A percentile compares a stretch with the other conserved stretches of the same genome.
phyloP scores from a whole-genome alignment of 2,113 vertebrate species.

The Pelecanoides urinatrix region DNA sequence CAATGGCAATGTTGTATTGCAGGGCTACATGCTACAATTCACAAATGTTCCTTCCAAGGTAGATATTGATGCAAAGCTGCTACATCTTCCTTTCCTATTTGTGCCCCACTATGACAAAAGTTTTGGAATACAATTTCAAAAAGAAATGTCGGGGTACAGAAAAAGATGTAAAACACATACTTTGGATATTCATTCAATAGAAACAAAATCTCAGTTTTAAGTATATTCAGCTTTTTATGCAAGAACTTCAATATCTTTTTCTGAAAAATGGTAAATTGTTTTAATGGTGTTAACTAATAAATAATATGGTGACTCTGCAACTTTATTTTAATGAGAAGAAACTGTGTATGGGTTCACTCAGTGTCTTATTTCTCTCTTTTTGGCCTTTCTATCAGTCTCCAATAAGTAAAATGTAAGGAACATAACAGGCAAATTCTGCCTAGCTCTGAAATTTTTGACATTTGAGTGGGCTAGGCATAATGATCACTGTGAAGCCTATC shows the following conservation, averaged over 20 bases:
- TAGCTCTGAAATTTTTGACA: slow-evolving; percentile 15
- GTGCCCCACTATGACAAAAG: background rate
- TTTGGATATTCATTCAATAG: background rate
- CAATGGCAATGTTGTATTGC: background rate
- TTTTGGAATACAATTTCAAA: background rate
- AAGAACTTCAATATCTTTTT: background rate
- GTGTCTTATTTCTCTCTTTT: background rate
- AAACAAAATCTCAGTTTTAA: background rate
- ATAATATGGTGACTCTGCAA: background rate
- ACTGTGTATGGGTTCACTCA: background rate
- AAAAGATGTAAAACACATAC: background rate
- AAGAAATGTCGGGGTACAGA: background rate
- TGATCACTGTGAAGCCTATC: background rate
- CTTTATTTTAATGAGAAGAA: background rate
- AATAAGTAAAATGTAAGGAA: background rate
- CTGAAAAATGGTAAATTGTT: background rate
- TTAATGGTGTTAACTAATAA: background rate
- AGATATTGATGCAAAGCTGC: background rate
- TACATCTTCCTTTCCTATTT: background rate
- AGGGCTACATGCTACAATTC: background rate
- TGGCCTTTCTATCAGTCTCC: background rate
- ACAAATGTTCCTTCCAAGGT: background rate
- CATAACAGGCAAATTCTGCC: background rate
- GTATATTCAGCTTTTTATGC: background rate
- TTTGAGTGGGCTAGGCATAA: slow-evolving; percentile 25